Evolutionary conservation across 2,113 vertebrate genomes (phyloP).

Genomic region (Ceratotherium simum): DNA sequence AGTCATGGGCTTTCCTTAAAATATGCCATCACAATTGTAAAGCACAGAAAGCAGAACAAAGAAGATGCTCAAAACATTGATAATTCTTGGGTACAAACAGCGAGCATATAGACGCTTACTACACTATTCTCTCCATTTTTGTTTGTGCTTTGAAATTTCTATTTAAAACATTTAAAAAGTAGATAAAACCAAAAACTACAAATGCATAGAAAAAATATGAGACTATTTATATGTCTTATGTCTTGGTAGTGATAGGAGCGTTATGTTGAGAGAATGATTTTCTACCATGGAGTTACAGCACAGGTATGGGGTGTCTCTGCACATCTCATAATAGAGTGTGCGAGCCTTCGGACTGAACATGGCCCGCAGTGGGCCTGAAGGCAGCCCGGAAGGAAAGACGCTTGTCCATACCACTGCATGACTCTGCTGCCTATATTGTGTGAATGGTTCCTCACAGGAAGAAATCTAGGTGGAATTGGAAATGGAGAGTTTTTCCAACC

Average conservation of each 20-base stretch:
- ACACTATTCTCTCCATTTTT: background rate
- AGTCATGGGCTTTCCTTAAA: background rate
- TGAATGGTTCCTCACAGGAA: background rate
- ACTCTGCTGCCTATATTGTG: background rate
- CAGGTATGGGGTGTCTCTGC: background rate
- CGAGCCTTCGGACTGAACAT: background rate
- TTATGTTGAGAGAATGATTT: background rate
- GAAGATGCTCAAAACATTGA: background rate
- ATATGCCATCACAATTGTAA: background rate
- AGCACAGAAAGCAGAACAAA: background rate
- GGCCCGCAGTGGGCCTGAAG: background rate
- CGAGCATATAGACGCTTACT: background rate
- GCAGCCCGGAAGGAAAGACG: background rate
- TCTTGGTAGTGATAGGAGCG: background rate
- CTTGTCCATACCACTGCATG: background rate
- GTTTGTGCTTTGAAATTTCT: background rate
- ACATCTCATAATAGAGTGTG: accelerated
- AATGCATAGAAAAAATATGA: background rate
- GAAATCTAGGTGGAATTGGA: background rate
- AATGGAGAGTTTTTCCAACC: background rate
- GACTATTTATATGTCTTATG: background rate
- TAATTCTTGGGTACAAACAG: background rate
- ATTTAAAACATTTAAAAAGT: background rate
- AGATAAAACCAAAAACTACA: background rate
- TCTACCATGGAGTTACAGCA: background rate